These are phyloP conservation scores for Acanthurus lineatus DNA, from an alignment of 2,797 vertebrate genomes.

Conservation along the genomic window DNA sequence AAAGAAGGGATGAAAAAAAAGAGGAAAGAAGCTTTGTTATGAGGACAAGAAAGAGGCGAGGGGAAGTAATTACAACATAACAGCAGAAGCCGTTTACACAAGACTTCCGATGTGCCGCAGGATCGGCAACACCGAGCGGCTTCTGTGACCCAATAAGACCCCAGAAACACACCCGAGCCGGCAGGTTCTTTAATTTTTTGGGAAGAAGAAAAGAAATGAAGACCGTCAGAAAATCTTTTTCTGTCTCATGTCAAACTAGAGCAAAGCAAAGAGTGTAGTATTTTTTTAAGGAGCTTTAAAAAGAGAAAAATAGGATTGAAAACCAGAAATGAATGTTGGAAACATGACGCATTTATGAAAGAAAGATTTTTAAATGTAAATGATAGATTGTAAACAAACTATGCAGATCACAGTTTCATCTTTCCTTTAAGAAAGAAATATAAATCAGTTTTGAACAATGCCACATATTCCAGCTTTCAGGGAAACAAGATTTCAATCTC, in stretches of 20 bases:
- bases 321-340: background rate
- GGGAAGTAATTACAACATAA: slow-evolving; percentile 74
- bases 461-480: background rate
- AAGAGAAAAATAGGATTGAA: background rate
- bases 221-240: background rate
- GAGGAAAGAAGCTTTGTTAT: slow-evolving; percentile 40
- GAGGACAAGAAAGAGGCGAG: slow-evolving; percentile 47
- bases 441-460: background rate
- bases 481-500: background rate
- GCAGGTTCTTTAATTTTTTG: slow-evolving; percentile 25
- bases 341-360: too few relatives aligned
- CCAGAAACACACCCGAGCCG: slow-evolving; percentile 7
- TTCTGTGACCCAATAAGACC: slow-evolving; percentile 53
- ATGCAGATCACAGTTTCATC: too few relatives aligned
- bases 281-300: background rate
- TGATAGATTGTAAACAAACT: background rate
- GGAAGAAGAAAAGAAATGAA: slow-evolving; percentile 2
- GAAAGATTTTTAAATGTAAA: background rate
- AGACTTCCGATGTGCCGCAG: slow-evolving; percentile 51
- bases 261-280: background rate
- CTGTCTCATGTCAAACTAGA: slow-evolving; percentile 1
- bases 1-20: background rate
- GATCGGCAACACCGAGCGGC: slow-evolving; percentile 23
- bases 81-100: slow-evolving; percentile 55
- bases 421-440: too few relatives aligned